Evolutionary conservation across 2,797 vertebrate species (phyloP).

Genomic region (Acipenser oxyrinchus): DNA sequence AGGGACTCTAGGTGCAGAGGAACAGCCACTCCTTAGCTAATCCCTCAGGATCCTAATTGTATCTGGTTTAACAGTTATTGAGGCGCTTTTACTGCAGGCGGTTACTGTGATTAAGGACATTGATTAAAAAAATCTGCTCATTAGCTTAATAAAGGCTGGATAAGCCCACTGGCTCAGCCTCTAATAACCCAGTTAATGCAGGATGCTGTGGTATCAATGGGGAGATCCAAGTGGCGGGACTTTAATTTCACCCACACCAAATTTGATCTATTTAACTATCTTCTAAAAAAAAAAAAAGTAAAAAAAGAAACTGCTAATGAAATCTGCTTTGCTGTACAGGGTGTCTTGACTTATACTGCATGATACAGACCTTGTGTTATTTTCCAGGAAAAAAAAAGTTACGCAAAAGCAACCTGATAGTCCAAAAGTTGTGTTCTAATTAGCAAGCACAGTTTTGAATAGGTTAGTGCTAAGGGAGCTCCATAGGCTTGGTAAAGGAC

Average conservation of each 20-base stretch:
- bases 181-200: conserved; percentile 50
- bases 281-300: too few relatives aligned
- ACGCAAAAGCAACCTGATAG: too few relatives aligned
- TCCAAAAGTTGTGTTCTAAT: too few relatives aligned
- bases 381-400: too few relatives aligned
- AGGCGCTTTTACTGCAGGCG: conserved; percentile 49
- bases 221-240: conserved; percentile 10
- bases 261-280: too few relatives aligned
- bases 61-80: conserved; percentile 55
- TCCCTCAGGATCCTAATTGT: conserved; percentile 55
- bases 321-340: too few relatives aligned
- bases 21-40: conserved; percentile 46
- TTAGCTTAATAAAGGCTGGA: conserved; percentile 58
- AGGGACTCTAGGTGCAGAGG: conserved; percentile 33
- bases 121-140: conserved; percentile 46
- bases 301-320: too few relatives aligned
- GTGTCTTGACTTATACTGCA: too few relatives aligned
- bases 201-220: conserved; percentile 42
- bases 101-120: conserved; percentile 52
- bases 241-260: background rate
- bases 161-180: conserved; percentile 50
- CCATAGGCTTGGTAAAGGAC: too few relatives aligned
- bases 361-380: too few relatives aligned
- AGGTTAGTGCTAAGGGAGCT: too few relatives aligned
- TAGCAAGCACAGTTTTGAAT: too few relatives aligned